Percentiles rank a stretch among this genome's conserved stretches.
phyloP scores from a whole-genome alignment of 2,113 vertebrate genomes.

The Rostratula benghalensis region DNA sequence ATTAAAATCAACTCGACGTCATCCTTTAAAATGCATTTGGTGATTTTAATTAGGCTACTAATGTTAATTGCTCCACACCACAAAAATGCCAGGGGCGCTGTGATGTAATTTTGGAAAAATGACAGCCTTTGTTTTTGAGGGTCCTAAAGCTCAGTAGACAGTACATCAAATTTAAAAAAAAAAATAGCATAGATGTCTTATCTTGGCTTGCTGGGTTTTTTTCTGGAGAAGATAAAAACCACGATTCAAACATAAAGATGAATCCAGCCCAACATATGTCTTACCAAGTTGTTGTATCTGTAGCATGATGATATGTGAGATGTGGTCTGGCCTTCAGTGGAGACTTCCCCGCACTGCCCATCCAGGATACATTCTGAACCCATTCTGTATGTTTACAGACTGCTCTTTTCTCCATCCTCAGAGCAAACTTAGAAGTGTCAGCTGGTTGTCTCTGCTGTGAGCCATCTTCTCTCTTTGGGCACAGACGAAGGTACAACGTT shows the following conservation, averaged over 20 bases:
- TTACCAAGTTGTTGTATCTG: not conserved
- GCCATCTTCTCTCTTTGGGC: not conserved
- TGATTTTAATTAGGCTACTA: conserved; percentile 23
- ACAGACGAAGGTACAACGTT: not conserved
- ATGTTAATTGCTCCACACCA: not conserved
- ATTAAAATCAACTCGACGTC: conserved; percentile 45
- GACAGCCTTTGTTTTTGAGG: not conserved
- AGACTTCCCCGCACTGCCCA: not conserved
- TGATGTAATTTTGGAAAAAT: not conserved
- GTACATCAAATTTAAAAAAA: not conserved
- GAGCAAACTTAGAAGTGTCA: not conserved
- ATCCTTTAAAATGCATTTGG: conserved; percentile 3
- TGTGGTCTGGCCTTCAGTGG: not conserved
- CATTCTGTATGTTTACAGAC: not conserved
- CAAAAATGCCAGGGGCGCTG: not conserved
- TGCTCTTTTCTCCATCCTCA: not conserved
- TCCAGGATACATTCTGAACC: not conserved
- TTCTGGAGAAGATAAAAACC: not conserved
- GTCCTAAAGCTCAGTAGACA: not conserved
- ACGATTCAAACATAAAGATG: not conserved
- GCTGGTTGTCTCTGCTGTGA: not conserved
- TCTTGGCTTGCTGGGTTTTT: not conserved
- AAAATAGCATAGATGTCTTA: not conserved
- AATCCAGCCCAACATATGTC: not conserved
- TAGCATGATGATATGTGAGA: not conserved